Evolutionary conservation across 2,888 invertebrate genomes (phyloP).

Genomic region (Thysanoteuthis rhombus): DNA sequence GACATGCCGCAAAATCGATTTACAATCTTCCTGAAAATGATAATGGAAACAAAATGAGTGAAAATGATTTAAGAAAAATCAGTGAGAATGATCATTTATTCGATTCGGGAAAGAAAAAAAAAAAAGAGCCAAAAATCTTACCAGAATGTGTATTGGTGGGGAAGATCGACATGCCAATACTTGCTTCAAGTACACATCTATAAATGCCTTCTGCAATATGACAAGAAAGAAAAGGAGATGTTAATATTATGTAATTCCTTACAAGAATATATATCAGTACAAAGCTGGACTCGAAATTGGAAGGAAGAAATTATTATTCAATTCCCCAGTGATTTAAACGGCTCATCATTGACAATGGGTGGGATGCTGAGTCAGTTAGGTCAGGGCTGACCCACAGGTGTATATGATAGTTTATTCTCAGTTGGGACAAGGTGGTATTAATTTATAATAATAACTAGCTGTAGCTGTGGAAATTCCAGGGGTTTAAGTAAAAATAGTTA

Average conservation of each 20-base stretch:
- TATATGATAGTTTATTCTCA: no score
- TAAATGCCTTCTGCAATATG: constrained; percentile 48
- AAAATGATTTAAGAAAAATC: not conserved
- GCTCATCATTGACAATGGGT: no score
- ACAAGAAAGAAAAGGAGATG: constrained; percentile 18
- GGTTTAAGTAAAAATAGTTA: no score
- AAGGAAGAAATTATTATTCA: not conserved
- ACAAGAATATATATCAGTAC: not conserved
- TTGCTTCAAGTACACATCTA: constrained; percentile 60
- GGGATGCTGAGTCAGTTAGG: no score
- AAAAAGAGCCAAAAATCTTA: constrained; percentile 39
- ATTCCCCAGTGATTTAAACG: not conserved
- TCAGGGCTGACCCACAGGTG: no score
- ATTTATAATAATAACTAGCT: no score
- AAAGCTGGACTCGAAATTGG: not conserved
- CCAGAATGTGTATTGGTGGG: constrained; percentile 54
- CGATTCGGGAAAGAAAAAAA: not conserved
- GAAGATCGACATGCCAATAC: constrained; percentile 56
- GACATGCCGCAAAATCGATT: constrained; percentile 54
- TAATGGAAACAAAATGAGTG: constrained; percentile 14
- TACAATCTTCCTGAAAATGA: constrained; percentile 48
- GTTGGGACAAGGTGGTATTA: no score
- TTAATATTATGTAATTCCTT: not conserved
- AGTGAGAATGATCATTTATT: not conserved
- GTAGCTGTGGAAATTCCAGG: no score